Base-by-base conservation (phyloP, 1,140 invertebrate genomes). In the Hylaeus anthracinus region DNA sequence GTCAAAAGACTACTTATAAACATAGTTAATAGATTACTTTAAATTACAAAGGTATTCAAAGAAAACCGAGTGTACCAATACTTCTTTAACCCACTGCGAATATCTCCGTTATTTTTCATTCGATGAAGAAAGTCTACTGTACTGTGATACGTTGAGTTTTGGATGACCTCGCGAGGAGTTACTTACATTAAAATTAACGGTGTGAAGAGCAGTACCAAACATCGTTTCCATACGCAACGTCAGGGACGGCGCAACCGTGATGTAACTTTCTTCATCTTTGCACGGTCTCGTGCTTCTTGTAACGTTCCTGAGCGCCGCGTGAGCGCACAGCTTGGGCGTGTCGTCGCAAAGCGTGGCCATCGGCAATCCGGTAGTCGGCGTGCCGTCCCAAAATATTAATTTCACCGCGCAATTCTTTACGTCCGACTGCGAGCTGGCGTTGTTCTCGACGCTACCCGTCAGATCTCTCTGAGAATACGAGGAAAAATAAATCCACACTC, bases 401-500 rank as follows among this genome's bases (percentile, higher is more conserved):
- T 90, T 93, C 2, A 93, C 88, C 3, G 87, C 81, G 58, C 92
- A 93, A 26, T 26, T 26, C 1, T 71, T 65, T 0, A 85, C 79
- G n/a, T 83, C 86, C 51, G 66, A 72, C 56, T 82, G 79, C 26
- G 8, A 56, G 55, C 66, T 88, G 26, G 71, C 78, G 39, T 90
- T 88, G 45, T 77, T 84, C 9, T 86, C 85, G 1, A 76, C 71
- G 37, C 77, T 85, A 94, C 95, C 85, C 0, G 79, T 80, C 8
- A 80, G 90, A 76, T 96, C 96, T 82, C 96, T 95, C 82, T 97
- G 96, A 67, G 95, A 96, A 92, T 97, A 98, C 70, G 96, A 97
- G 66, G 97, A 95, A 90, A 98, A 98, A 90, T 97, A 98, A 58
- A 98, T 94, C 97, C 97, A 98, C 37, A 98, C 95, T 45, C 96